Evolutionary conservation across 2,888 invertebrate genomes (phyloP), one percentile per base, ranked within the genome.

Genomic region (Leucophora obtusa): DNA sequence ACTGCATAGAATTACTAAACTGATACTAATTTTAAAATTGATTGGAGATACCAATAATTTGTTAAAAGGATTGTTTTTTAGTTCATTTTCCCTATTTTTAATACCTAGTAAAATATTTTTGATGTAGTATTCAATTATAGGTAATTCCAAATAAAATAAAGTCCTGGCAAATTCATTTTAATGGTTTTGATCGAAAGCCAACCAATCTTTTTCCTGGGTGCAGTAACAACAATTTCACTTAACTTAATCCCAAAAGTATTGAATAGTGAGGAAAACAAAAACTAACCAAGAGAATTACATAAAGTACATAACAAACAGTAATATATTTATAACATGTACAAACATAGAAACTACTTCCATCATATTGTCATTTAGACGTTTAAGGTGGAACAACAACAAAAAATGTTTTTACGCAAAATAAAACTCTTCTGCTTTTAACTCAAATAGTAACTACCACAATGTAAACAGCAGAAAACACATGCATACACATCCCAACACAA

Each of bases 311-410:
- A 65, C 51, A 65, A 53, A 66, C 38, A 50, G 43, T 18, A 51
- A 51, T 53, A 28, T 51, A 24, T 11, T 8, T 6, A 8, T 1
- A 43, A 50, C 21, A 47, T 21, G 2, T 43, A 15, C 47, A 2
- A n/a, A 43, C 54, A 43, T 15, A 5, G n/a, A 14, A 38, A 56
- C 21, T 21, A 75, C 66, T 80, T 76, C 33, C 33, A 53, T 72
- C 76, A 76, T 63, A 63, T 80, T 72, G 76, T 72, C 80, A 76
- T 76, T 80, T 53, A 63, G 69, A 76, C 72, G 76, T 72, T 76
- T 72, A 80, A 76, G 71, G 62, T 65, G 38, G 8, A 43, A 58
- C 51, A 50, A 50, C n/a, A 24, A 62, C 21, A 62, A 43, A n/a
- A 59, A 59, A 35, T 10, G 5, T 24, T 21, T 59, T 69, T 47